These are phyloP conservation scores for Pantherophis guttatus DNA, from an alignment of 2,113 vertebrate genomes.

Conservation along the genomic window DNA sequence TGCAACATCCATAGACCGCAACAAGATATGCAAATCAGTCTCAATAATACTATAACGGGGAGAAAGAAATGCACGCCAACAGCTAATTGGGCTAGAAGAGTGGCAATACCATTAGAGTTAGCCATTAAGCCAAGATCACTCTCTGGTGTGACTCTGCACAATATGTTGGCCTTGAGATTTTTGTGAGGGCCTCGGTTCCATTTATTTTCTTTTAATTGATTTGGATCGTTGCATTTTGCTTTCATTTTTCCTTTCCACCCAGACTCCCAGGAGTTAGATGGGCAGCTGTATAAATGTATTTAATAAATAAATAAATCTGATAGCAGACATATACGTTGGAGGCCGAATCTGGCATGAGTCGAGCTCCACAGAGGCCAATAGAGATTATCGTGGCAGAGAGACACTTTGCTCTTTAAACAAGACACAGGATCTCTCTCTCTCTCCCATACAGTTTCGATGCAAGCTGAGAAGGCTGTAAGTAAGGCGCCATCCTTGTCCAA, in stretches of 20 bases:
- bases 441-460: slow-evolving; percentile 32
- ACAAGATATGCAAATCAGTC: background rate
- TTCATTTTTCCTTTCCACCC: background rate
- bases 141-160: background rate
- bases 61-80: background rate
- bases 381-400: background rate
- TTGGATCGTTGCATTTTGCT: background rate
- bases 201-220: background rate
- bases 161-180: background rate
- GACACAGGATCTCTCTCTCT: slow-evolving; percentile 17
- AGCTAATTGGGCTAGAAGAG: background rate
- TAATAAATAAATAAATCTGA: background rate
- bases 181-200: background rate
- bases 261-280: background rate
- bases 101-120: background rate
- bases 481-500: slow-evolving; percentile 13
- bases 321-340: background rate
- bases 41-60: background rate
- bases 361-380: background rate
- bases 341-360: background rate
- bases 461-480: slow-evolving; percentile 29
- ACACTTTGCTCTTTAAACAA: background rate
- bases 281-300: background rate
- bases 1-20: background rate
- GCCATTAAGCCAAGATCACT: background rate